phyloP scores from a whole-genome alignment of 1,140 invertebrate species.

The Trissolcus basalis region DNA sequence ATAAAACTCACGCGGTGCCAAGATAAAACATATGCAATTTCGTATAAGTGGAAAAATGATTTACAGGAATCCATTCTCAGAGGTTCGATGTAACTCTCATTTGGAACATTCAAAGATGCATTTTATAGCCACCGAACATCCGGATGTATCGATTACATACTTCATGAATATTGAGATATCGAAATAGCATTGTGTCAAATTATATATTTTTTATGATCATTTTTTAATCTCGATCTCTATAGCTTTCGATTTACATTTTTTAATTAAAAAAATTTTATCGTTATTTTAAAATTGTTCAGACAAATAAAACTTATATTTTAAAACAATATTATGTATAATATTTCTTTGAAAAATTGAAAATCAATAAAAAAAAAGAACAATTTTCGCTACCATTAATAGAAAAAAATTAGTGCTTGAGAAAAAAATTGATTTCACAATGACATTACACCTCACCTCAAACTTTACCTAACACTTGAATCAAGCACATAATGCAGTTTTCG shows the following conservation, averaged over 20 bases:
- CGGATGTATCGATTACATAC: conserved; percentile 36
- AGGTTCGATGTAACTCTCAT: conserved; percentile 44
- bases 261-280: too few species aligned
- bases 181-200: conserved; percentile 40
- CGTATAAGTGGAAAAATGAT: conserved; percentile 44
- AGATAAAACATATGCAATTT: conserved; percentile 26
- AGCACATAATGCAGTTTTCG: conserved; percentile 56
- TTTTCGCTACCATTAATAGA: not conserved
- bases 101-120: conserved; percentile 33
- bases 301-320: too few species aligned
- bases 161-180: conserved; percentile 42
- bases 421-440: conserved; percentile 40
- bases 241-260: too few species aligned
- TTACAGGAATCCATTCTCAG: conserved; percentile 34
- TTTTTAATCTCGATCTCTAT: too few species aligned
- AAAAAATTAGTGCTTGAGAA: conserved; percentile 19
- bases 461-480: conserved; percentile 45
- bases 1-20: conserved; percentile 30
- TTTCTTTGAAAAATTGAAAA: too few species aligned
- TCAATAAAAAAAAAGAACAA: too few species aligned
- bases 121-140: conserved; percentile 2
- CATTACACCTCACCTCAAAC: conserved; percentile 42
- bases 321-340: too few species aligned
- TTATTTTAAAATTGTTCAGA: too few species aligned
- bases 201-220: too few species aligned